Conservation (phyloP, 2,113 vertebrate species). For the Paradoxurus hermaphroditus region DNA sequence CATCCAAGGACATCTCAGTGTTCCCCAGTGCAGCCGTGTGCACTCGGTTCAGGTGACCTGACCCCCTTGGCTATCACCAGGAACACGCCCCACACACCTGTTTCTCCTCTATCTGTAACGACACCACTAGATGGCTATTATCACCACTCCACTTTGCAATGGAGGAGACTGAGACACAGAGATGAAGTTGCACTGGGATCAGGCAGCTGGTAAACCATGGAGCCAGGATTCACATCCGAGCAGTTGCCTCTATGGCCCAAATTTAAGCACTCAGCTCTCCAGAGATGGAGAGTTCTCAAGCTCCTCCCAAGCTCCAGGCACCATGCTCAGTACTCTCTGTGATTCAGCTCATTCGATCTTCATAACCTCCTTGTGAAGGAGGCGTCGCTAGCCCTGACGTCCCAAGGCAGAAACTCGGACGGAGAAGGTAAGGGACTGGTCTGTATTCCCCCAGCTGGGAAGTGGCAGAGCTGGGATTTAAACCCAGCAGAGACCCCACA, state of each 20-base stretch:
- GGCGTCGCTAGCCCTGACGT: too few species aligned
- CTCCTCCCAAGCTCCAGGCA: not conserved
- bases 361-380: not conserved
- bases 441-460: not conserved
- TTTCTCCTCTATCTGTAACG: not conserved
- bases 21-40: accelerated
- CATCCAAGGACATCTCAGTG: not conserved
- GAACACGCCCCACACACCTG: not conserved
- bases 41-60: accelerated
- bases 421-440: not conserved
- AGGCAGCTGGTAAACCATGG: accelerated
- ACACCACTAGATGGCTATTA: not conserved
- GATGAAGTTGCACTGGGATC: accelerated
- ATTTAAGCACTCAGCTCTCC: not conserved
- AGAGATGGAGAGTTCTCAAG: not conserved
- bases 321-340: accelerated
- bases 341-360: too few species aligned
- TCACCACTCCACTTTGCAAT: not conserved
- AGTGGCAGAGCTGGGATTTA: not conserved
- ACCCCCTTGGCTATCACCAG: accelerated
- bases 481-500: not conserved
- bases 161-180: not conserved
- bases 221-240: not conserved
- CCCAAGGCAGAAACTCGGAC: not conserved
- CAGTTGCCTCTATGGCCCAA: accelerated